phyloP scores from a whole-genome alignment of 2,888 invertebrate genomes.

The Blastobasis adustella region DNA sequence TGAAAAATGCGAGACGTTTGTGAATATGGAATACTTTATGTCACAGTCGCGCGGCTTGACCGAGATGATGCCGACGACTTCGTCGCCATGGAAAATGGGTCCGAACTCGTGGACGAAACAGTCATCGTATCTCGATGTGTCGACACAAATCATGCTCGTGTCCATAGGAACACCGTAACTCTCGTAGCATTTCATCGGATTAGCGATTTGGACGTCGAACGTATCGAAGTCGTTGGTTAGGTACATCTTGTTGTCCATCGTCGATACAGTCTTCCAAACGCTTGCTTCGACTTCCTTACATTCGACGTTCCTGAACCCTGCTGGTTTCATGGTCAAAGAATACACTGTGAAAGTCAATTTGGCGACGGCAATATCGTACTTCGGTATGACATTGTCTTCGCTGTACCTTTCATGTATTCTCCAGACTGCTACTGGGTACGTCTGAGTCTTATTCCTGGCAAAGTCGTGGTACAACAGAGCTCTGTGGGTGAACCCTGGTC shows the following conservation, averaged over 20 bases:
- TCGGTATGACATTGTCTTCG: slow-evolving; percentile 21
- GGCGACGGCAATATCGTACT: slow-evolving; percentile 54
- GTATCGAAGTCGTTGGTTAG: slow-evolving; percentile 49
- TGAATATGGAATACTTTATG: slow-evolving; percentile 27
- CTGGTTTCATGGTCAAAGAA: slow-evolving; percentile 29
- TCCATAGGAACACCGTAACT: slow-evolving; percentile 39
- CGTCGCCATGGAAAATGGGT: slow-evolving; percentile 41
- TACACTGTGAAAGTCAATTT: slow-evolving; percentile 38
- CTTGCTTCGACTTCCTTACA: slow-evolving; percentile 25
- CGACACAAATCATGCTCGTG: slow-evolving; percentile 44
- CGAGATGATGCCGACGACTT: slow-evolving; percentile 43
- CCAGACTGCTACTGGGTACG: slow-evolving; percentile 51
- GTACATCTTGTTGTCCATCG: slow-evolving; percentile 51
- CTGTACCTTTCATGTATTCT: slow-evolving; percentile 48
- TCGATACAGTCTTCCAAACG: slow-evolving; percentile 55
- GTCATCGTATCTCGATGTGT: slow-evolving; percentile 41
- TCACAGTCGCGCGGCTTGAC: slow-evolving; percentile 47
- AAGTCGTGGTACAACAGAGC: slow-evolving; percentile 47
- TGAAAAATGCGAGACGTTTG: slow-evolving; percentile 29
- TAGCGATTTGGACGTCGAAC: slow-evolving; percentile 26
- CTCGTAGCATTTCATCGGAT: slow-evolving; percentile 33
- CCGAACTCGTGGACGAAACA: slow-evolving; percentile 61
- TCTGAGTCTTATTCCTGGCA: slow-evolving; percentile 36
- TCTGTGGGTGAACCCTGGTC: slow-evolving; percentile 36
- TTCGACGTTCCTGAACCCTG: slow-evolving; percentile 31